Conservation (phyloP, 2,797 vertebrate species). For the Sebastolobus altivelis region DNA sequence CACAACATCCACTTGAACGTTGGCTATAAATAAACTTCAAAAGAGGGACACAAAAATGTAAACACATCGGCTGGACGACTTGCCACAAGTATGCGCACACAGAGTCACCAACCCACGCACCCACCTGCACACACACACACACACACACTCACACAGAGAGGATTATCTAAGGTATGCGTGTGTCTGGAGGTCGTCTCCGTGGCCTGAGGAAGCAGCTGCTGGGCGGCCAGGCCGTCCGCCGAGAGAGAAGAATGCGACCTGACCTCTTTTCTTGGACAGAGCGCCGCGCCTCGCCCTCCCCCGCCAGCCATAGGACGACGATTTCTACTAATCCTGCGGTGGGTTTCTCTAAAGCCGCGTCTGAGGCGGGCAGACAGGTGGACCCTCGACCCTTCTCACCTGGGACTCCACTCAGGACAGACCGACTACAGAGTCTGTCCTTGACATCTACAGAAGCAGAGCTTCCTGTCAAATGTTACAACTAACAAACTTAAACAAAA, state of each 20-base stretch:
- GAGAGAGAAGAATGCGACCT: conserved; percentile 71
- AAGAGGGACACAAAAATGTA: not conserved
- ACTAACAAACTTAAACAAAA: not conserved
- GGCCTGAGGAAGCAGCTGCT: conserved; percentile 82
- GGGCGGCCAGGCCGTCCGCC: conserved; percentile 41
- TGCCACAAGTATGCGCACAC: conserved; percentile 36
- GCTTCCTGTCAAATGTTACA: not conserved
- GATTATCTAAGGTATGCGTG: conserved; percentile 63
- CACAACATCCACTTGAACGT: conserved; percentile 14
- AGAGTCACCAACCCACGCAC: conserved; percentile 38
- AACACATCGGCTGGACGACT: conserved; percentile 29
- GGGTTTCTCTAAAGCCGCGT: conserved; percentile 30
- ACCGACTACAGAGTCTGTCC: not conserved
- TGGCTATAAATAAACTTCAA: conserved; percentile 5
- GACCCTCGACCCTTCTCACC: conserved; percentile 43
- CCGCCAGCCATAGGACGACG: conserved; percentile 17
- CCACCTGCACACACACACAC: conserved; percentile 30
- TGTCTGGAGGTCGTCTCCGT: conserved; percentile 66
- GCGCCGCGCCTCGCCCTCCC: conserved; percentile 25
- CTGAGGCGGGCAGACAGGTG: conserved; percentile 62
- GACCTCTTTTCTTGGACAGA: conserved; percentile 76
- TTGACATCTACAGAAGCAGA: not conserved
- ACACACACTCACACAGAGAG: conserved; percentile 16
- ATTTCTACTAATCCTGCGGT: conserved; percentile 46
- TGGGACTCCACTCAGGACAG: conserved; percentile 23